Base-by-base conservation (phyloP, 2,113 vertebrate species). In the Tenebrosternarchus preto region DNA sequence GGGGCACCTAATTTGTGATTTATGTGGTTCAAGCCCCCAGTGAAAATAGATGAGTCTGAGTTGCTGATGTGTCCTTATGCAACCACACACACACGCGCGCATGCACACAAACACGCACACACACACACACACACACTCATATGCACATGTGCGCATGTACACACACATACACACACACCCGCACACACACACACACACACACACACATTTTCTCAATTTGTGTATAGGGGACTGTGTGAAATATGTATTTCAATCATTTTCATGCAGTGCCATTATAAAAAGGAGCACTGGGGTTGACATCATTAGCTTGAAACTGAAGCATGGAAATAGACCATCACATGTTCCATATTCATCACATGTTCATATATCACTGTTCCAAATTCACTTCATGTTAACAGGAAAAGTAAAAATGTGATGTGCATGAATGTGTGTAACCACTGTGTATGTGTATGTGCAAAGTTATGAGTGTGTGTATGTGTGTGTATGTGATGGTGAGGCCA, bases 181-280 rank as follows among this genome's bases (percentile, higher is more conserved):
- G 24, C 22, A 31, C 43, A 46, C 22, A 57, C 19, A 56, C 20
- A 24, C 24, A 33, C 29, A 50, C 16, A 59, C 24, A 56, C 15
- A 24, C 25, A 8, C 56, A 20, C 4, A 27, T 66, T 29, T 20
- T 66, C 63, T 66, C 29, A 9, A 12, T 33, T 66, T 57, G 53
- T 68, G 22, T 27, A 59, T 78, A 39, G 68, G 59, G 53, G 76
- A 78, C 29, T 70, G 76, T 29, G 66, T 43, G 70, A 33, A 6
- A 27, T 27, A 59, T 78, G 22, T 19, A 69, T 39, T 78, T 29
- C 29, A 69, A 68, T 57, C 67, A 68, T 77, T 67, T 77, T 67
- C 46, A 66, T 69, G 29, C 55, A 39, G 50, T 43, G 15, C 66
- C 53, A 70, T 69, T 69, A 69, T n/a, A 39, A 22, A 43, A 22